Evolutionary conservation across 2,113 vertebrate genomes (phyloP), one percentile per base, ranked within the genome.

Genomic region (Platichthys stellatus): DNA sequence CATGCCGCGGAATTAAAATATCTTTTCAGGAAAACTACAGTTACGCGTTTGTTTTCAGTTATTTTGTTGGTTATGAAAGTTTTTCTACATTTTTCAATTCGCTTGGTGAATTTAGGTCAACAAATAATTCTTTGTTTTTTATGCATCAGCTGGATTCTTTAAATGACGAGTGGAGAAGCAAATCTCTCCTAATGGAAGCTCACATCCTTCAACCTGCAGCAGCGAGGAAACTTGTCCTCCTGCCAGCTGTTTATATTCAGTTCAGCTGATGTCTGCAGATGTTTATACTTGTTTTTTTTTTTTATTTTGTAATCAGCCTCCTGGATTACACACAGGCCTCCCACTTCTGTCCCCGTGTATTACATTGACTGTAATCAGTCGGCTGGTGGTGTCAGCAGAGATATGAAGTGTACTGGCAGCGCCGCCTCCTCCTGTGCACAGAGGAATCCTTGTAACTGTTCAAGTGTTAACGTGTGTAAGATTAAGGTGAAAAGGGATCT

Each of bases 121-220:
- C 31, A 35, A 38, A 38, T 38, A 38, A 38, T 38, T 38, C 6
- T 31, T 38, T 5, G 47, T 70, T 12, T 28, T 57, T 5, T 26
- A 2, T 1, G 53, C 31, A 69, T 45, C 65, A 38, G 45, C 60
- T 43, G 6, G n/a, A 1, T 38, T 54, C 24, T 69, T 72, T 2
- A 35, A 59, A 47, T 77, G 28, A 69, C 11, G 53, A 65, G 64
- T 64, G 28, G 69, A 43, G 68, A 68, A 72, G 18, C 49, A 53
- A 58, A 61, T 78, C 71, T 21, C 45, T 78, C 7, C 78, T 45
- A 74, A 31, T 56, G 17, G n/a, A 3, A 2, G 17, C 49, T 57
- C 2, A 53, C 51, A 7, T 57, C 49, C 28, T 12, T 28, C 20
- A 62, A 45, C 14, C 23, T 70, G 11, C 56, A 45, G 20, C 61